These are phyloP conservation scores for Scolopax mira DNA, from an alignment of 2,113 vertebrate species.

Conservation along the genomic window DNA sequence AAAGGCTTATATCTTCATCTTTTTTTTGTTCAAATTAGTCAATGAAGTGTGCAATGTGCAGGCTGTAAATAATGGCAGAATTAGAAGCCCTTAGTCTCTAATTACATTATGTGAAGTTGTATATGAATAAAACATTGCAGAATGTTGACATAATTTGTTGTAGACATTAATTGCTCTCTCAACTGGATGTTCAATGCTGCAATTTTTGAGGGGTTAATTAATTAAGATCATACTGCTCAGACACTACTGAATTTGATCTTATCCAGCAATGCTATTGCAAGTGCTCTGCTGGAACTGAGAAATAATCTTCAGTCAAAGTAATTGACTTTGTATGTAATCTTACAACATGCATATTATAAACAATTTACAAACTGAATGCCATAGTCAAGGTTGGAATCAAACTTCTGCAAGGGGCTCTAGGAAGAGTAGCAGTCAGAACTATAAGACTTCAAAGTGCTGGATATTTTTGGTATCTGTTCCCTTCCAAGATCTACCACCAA, in stretches of 20 bases:
- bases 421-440: not conserved
- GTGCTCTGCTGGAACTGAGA: not conserved
- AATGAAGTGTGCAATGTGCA: not conserved
- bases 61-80: slow-evolving; percentile 27
- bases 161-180: slow-evolving; percentile 54
- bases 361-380: not conserved
- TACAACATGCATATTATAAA: not conserved
- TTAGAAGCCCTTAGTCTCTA: slow-evolving; percentile 56
- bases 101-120: slow-evolving; percentile 57
- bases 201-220: slow-evolving; percentile 62
- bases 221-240: slow-evolving; percentile 47
- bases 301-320: slow-evolving; percentile 13
- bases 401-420: not conserved
- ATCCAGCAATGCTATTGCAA: not conserved
- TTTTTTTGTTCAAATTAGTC: slow-evolving; percentile 24
- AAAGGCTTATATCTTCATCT: not conserved
- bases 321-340: slow-evolving; percentile 46
- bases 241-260: slow-evolving; percentile 32
- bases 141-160: slow-evolving; percentile 66
- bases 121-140: slow-evolving; percentile 67
- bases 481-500: not conserved
- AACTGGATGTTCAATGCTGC: slow-evolving; percentile 30
- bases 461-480: not conserved
- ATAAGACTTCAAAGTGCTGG: not conserved
- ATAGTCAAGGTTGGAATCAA: not conserved